These are phyloP conservation scores for Abramis brama DNA, from an alignment of 2,113 vertebrate species.

Conservation along the genomic window DNA sequence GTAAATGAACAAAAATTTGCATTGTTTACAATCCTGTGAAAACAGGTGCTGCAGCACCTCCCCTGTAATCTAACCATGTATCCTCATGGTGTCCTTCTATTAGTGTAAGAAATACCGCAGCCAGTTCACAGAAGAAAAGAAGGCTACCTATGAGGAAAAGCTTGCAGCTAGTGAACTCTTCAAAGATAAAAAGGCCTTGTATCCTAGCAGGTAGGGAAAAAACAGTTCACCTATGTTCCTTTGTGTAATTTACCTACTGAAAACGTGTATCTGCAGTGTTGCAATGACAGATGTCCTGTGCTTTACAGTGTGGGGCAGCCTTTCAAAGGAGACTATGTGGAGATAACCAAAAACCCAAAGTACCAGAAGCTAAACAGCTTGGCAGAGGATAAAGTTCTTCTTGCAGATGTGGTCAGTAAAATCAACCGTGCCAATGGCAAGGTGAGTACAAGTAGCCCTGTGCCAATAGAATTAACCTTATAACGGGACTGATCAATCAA, in stretches of 20 bases:
- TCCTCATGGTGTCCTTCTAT: not conserved
- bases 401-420: constrained; percentile 96
- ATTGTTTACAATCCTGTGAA: too few relatives aligned
- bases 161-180: constrained; percentile 97
- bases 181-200: constrained; percentile 96
- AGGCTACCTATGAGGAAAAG: constrained; percentile 93
- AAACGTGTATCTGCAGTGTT: not conserved
- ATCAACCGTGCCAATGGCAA: constrained; percentile 98
- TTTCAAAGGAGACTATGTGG: constrained; percentile 96
- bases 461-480: not conserved
- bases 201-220: constrained; percentile 86
- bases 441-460: constrained; percentile 71
- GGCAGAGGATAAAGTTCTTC: constrained; percentile 92
- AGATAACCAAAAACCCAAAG: constrained; percentile 95
- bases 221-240: not conserved
- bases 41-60: too few relatives aligned
- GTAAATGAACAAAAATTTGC: too few relatives aligned
- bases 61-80: too few relatives aligned
- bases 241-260: constrained; percentile 5
- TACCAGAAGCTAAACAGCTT: constrained; percentile 92
- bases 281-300: constrained; percentile 13
- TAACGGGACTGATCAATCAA: not conserved
- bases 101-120: constrained; percentile 97
- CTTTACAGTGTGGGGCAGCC: constrained; percentile 88
- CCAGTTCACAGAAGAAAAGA: constrained; percentile 93